Conservation (phyloP, 2,888 invertebrate species). For the Cryptus viduatorius region DNA sequence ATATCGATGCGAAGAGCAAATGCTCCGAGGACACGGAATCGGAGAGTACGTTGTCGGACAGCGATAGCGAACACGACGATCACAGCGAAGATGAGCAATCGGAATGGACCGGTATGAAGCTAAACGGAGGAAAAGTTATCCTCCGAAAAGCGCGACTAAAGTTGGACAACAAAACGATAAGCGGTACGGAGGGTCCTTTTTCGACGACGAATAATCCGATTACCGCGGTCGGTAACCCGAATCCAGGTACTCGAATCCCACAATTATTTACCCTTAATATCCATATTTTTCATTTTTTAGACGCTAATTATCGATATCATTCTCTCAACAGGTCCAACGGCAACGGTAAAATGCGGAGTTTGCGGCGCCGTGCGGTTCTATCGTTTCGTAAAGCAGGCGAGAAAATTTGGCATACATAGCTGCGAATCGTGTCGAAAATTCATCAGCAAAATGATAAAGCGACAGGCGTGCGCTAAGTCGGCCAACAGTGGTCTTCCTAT, state of each 20-base stretch:
- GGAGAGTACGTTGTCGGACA: slow-evolving; percentile 79
- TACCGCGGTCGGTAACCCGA: slow-evolving; percentile 74
- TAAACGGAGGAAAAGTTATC: slow-evolving; percentile 89
- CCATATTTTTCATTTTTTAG: no score
- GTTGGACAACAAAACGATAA: slow-evolving; percentile 85
- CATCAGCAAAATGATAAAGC: slow-evolving; percentile 92
- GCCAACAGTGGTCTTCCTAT: slow-evolving; percentile 86
- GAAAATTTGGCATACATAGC: slow-evolving; percentile 93
- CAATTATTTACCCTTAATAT: background rate
- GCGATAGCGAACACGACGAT: slow-evolving; percentile 79
- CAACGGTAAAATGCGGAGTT: slow-evolving; percentile 91
- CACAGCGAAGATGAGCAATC: slow-evolving; percentile 83
- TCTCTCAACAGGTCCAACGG: slow-evolving; percentile 86
- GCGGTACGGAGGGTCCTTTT: slow-evolving; percentile 89
- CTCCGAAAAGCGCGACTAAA: slow-evolving; percentile 90
- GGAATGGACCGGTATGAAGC: slow-evolving; percentile 84
- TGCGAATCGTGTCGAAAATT: slow-evolving; percentile 95
- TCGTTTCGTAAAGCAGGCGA: slow-evolving; percentile 91
- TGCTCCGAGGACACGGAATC: slow-evolving; percentile 75
- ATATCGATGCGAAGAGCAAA: slow-evolving; percentile 75
- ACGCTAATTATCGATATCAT: background rate
- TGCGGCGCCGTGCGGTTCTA: slow-evolving; percentile 92
- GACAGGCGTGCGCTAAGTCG: slow-evolving; percentile 87
- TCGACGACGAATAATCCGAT: slow-evolving; percentile 84
- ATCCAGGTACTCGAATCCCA: slow-evolving; percentile 76